Evolutionary conservation across 2,888 invertebrate species (phyloP).

Genomic region (Drosophila multiciliata): DNA sequence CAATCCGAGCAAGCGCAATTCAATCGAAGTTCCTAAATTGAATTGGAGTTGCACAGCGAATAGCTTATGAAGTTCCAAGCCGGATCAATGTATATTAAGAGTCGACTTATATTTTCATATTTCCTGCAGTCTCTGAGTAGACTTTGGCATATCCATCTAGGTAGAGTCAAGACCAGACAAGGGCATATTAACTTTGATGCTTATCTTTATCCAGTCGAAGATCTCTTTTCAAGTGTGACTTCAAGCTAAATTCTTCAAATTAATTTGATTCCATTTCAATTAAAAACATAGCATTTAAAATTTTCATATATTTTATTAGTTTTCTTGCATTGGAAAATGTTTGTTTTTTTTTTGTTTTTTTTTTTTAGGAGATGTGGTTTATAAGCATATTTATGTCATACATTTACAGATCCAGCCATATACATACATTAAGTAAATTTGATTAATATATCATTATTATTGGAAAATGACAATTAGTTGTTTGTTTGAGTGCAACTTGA

Average conservation of each 20-base stretch:
- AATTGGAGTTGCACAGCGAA: conserved; percentile 4
- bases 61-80: not conserved
- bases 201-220: not conserved
- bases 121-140: not conserved
- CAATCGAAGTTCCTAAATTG: conserved; percentile 22
- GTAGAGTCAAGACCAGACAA: not conserved
- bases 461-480: conserved; percentile 62
- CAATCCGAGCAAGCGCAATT: conserved; percentile 31
- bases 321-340: conserved; percentile 56
- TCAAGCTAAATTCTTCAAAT: not conserved
- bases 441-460: conserved; percentile 50
- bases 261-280: not conserved
- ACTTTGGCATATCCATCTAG: not conserved
- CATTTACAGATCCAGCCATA: conserved; percentile 76
- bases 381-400: conserved; percentile 59
- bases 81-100: not conserved
- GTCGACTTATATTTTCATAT: not conserved
- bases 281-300: conserved; percentile 38
- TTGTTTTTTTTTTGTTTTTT: conserved; percentile 47
- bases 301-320: conserved; percentile 61
- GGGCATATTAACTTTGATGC: not conserved
- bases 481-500: conserved; percentile 36
- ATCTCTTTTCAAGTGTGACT: not conserved
- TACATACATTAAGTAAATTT: conserved; percentile 53
- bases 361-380: conserved; percentile 45